phyloP scores from a whole-genome alignment of 2,113 vertebrate genomes.

The Dicerorhinus sumatrensis region DNA sequence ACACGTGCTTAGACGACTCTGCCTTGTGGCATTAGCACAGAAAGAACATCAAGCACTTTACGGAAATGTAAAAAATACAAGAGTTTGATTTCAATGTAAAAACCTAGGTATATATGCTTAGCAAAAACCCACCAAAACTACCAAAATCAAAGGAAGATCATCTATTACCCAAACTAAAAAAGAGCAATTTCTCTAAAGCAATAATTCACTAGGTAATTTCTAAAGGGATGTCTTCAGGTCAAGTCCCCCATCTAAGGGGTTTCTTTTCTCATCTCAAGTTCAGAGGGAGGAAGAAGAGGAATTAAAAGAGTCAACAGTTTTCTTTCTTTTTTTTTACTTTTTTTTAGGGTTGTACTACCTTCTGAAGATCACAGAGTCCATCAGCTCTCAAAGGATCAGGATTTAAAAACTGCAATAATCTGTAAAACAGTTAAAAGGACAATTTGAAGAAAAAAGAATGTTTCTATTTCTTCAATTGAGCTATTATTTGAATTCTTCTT shows the following conservation, averaged over 20 bases:
- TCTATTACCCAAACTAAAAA: not conserved
- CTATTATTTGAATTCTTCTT: not conserved
- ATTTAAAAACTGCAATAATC: slow-evolving; percentile 85
- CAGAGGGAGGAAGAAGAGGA: not conserved
- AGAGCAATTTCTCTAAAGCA: not conserved
- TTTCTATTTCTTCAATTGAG: not conserved
- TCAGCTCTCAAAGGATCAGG: slow-evolving; percentile 76
- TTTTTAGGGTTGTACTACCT: slow-evolving; percentile 80
- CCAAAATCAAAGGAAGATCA: not conserved
- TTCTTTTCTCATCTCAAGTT: not conserved
- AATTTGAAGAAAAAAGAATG: not conserved
- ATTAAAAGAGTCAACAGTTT: not conserved
- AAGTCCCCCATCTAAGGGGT: not conserved
- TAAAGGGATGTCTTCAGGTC: not conserved
- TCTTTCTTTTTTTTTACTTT: not conserved
- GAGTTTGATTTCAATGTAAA: not conserved
- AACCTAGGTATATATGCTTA: not conserved
- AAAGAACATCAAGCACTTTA: not conserved
- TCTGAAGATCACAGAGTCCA: slow-evolving; percentile 59
- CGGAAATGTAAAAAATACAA: not conserved
- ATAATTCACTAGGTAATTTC: not conserved
- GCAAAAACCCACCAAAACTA: not conserved
- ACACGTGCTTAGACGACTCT: not conserved
- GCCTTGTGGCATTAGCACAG: accelerated
- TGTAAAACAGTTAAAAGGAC: slow-evolving; percentile 77